Evolutionary conservation across 2,888 invertebrate species (phyloP).

Genomic region (Macaria liturata): DNA sequence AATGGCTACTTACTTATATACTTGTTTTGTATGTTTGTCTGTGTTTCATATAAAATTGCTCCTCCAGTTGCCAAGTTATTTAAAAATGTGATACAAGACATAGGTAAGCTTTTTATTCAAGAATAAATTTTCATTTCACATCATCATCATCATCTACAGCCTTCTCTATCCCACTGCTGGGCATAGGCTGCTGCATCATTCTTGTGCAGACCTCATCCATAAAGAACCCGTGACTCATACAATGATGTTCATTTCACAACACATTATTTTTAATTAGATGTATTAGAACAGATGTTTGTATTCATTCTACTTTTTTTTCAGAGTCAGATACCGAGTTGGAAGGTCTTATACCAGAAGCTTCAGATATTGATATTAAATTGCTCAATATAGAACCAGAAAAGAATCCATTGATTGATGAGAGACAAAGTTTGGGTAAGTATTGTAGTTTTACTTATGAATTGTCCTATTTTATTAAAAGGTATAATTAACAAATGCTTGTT

Average conservation of each 20-base stretch:
- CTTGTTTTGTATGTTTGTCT: conserved; percentile 54
- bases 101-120: conserved; percentile 50
- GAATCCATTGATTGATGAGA: conserved; percentile 56
- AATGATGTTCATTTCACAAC: neutral
- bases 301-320: conserved; percentile 40
- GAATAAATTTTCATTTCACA: neutral
- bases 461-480: too few relatives aligned
- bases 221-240: too few relatives aligned
- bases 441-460: too few relatives aligned
- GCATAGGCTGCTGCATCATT: too few relatives aligned
- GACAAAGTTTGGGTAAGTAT: conserved; percentile 66
- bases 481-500: too few relatives aligned
- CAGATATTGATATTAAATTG: conserved; percentile 66
- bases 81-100: conserved; percentile 65
- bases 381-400: conserved; percentile 69
- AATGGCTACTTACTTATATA: conserved; percentile 67
- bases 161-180: too few relatives aligned
- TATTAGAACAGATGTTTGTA: conserved; percentile 1
- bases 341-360: conserved; percentile 69
- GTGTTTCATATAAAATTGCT: conserved; percentile 57
- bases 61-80: conserved; percentile 54
- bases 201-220: too few relatives aligned
- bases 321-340: conserved; percentile 74
- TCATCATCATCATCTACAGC: too few relatives aligned
- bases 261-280: neutral